A percentile compares a stretch with the other conserved stretches of the same genome.
phyloP scores from a whole-genome alignment of 2,888 invertebrate species.

The Limulus polyphemus region DNA sequence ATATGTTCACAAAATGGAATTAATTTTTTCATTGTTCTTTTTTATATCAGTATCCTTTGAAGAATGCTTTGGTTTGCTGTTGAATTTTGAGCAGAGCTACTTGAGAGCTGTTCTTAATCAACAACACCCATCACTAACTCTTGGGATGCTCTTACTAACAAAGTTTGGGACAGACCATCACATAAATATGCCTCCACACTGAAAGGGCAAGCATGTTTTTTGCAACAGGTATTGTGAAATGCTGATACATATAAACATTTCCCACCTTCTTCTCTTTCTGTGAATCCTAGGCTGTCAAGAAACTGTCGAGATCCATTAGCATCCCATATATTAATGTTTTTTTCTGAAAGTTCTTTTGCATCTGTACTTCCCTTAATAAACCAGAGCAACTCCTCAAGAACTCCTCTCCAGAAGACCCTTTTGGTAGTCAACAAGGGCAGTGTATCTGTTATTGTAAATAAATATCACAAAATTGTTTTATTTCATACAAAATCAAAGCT shows the following conservation, averaged over 20 bases:
- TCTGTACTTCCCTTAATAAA: constrained; percentile 84
- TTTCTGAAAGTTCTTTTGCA: constrained; percentile 61
- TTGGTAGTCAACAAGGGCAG: constrained; percentile 92
- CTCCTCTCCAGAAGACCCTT: constrained; percentile 76
- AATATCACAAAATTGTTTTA: background rate
- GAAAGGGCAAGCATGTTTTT: no score
- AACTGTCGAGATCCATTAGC: constrained; percentile 80
- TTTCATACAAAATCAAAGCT: background rate
- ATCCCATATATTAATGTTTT: constrained; percentile 89
- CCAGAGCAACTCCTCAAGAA: constrained; percentile 89
- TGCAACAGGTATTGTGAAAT: no score
- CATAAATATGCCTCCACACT: no score
- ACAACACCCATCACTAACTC: no score
- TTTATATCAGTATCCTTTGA: no score
- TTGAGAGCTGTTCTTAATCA: no score
- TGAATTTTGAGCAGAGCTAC: no score
- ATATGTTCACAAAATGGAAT: no score
- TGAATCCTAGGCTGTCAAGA: constrained; percentile 72
- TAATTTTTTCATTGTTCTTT: no score
- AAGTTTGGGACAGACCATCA: no score
- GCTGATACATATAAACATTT: constrained; percentile 1
- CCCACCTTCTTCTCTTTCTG: constrained; percentile 65
- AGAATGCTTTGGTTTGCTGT: no score
- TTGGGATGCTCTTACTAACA: no score
- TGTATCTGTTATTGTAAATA: constrained; percentile 34